Evolutionary conservation across 2,797 vertebrate species (phyloP).

Genomic region (Siniperca scherzeri): DNA sequence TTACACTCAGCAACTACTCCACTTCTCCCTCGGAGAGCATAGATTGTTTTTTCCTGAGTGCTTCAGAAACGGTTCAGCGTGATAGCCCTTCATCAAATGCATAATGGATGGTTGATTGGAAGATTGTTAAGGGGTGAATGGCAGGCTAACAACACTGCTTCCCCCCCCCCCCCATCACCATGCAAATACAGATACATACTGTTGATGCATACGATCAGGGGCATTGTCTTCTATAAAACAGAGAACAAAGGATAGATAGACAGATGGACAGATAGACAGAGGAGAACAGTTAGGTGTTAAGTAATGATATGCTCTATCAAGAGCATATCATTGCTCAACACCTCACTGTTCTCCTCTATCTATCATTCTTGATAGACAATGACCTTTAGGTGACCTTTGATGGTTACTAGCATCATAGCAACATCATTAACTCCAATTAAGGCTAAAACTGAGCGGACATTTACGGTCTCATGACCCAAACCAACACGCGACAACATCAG

Average conservation of each 20-base stretch:
- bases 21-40: slow-evolving; percentile 65
- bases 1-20: slow-evolving; percentile 62
- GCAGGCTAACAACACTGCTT: slow-evolving; percentile 7
- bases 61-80: slow-evolving; percentile 76
- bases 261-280: slow-evolving; percentile 23
- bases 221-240: slow-evolving; percentile 50
- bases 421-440: slow-evolving; percentile 54
- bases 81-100: slow-evolving; percentile 83
- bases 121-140: slow-evolving; percentile 51
- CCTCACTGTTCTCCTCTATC: slow-evolving; percentile 25
- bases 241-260: slow-evolving; percentile 30
- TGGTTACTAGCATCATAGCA: slow-evolving; percentile 47
- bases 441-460: slow-evolving; percentile 52
- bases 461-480: slow-evolving; percentile 39
- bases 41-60: slow-evolving; percentile 79
- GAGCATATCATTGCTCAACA: slow-evolving; percentile 36
- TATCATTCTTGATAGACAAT: slow-evolving; percentile 47
- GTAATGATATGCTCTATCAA: slow-evolving; percentile 17
- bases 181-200: slow-evolving; percentile 51
- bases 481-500: slow-evolving; percentile 47
- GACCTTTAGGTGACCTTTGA: slow-evolving; percentile 62
- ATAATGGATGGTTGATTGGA: slow-evolving; percentile 69
- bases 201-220: slow-evolving; percentile 51
- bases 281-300: slow-evolving; percentile 34
- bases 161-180: slow-evolving; percentile 11